Evolutionary conservation across 2,797 vertebrate species (phyloP).

Genomic region (Eleutherodactylus coqui): DNA sequence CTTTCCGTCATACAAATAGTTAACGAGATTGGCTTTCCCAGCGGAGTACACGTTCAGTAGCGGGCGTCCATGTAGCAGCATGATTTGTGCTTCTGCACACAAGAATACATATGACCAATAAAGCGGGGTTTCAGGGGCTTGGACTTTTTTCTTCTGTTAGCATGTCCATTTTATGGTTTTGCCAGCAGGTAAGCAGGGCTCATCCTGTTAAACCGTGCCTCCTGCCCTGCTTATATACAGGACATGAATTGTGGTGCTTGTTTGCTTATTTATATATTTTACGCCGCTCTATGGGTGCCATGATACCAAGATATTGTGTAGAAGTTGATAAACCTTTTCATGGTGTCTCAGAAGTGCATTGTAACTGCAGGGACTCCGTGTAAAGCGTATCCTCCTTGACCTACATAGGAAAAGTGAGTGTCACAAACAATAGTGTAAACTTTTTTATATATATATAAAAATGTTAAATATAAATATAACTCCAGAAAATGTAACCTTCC

Average conservation of each 20-base stretch:
- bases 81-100: conserved; percentile 3
- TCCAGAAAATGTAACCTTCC: no score
- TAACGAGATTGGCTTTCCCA: background rate
- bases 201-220: background rate
- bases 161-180: background rate
- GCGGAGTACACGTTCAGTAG: background rate
- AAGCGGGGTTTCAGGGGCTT: background rate
- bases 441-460: no score
- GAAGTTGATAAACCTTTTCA: background rate
- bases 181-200: background rate
- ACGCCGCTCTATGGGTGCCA: no score
- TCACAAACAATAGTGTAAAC: no score
- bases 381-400: no score
- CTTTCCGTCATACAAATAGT: background rate
- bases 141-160: background rate
- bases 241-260: no score
- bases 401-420: no score
- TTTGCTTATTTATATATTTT: no score
- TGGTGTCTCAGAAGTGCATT: background rate
- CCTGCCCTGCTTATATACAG: background rate
- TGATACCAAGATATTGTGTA: no score
- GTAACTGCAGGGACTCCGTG: background rate
- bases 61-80: background rate
- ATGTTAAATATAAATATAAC: no score
- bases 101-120: background rate